phyloP scores from a whole-genome alignment of 1,140 invertebrate genomes.

The Argopecten irradians region DNA sequence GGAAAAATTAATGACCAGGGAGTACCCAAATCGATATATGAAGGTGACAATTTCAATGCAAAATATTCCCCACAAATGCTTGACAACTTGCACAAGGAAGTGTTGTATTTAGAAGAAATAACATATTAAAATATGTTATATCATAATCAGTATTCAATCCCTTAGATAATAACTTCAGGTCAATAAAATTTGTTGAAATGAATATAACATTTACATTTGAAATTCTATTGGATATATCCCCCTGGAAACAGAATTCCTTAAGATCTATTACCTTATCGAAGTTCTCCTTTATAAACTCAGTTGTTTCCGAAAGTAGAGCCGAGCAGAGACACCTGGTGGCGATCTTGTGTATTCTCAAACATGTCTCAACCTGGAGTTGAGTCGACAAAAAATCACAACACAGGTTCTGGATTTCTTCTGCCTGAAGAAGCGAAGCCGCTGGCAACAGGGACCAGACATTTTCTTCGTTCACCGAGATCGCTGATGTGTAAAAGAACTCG shows the following conservation, averaged over 20 bases:
- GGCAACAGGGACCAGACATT: constrained; percentile 61
- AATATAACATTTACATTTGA: background rate
- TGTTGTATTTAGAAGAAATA: no score
- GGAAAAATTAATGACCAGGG: no score
- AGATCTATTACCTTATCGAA: constrained; percentile 57
- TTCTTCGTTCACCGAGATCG: constrained; percentile 60
- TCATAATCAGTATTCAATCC: background rate
- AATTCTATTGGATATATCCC: no score
- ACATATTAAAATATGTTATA: no score
- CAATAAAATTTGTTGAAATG: background rate
- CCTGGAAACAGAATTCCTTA: no score
- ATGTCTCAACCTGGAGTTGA: constrained; percentile 53
- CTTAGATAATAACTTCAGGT: background rate
- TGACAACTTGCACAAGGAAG: no score
- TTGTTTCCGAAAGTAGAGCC: constrained; percentile 45
- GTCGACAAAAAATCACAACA: constrained; percentile 61
- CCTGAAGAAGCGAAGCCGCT: constrained; percentile 54
- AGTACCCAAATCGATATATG: no score
- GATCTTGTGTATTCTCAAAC: constrained; percentile 50
- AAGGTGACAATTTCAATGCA: no score
- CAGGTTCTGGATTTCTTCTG: constrained; percentile 59
- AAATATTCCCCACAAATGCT: no score
- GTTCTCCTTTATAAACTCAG: constrained; percentile 57
- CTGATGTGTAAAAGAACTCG: constrained; percentile 67
- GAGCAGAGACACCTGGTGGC: constrained; percentile 55